Percentiles rank a stretch among this genome's conserved stretches.
These are phyloP conservation scores for Danaus melanippus DNA, from an alignment of 1,140 invertebrate genomes.

Conservation along the genomic window DNA sequence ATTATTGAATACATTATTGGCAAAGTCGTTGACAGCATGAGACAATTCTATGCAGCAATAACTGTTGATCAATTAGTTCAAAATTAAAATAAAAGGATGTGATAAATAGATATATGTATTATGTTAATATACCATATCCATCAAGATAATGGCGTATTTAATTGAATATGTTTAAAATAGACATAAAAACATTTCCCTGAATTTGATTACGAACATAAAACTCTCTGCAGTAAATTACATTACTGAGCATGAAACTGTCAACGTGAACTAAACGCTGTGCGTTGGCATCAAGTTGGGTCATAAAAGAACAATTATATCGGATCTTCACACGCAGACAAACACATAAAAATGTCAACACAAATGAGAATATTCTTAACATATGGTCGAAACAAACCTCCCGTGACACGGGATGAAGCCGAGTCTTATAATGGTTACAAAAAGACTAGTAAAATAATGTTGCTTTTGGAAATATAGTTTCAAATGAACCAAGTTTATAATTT, in stretches of 20 bases:
- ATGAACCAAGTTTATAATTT: too few relatives aligned
- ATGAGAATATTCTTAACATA: conserved; percentile 38
- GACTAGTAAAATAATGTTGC: too few relatives aligned
- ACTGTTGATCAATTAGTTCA: too few relatives aligned
- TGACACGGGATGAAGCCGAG: conserved; percentile 8
- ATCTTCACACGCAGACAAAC: conserved; percentile 43
- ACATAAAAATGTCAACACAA: conserved; percentile 48
- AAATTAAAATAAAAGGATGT: too few relatives aligned
- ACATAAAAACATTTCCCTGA: conserved; percentile 15
- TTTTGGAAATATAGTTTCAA: too few relatives aligned
- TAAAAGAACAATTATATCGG: conserved; percentile 53
- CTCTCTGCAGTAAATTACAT: conserved; percentile 32
- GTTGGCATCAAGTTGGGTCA: conserved; percentile 45
- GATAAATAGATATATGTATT: too few relatives aligned
- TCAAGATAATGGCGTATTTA: too few relatives aligned
- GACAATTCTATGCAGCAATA: too few relatives aligned
- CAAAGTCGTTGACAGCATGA: too few relatives aligned
- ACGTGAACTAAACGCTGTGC: conserved; percentile 36
- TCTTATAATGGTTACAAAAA: conserved; percentile 12
- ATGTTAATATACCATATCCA: too few relatives aligned
- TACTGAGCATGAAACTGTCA: conserved; percentile 43
- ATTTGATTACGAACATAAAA: conserved; percentile 24
- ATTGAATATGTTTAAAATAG: conserved; percentile 5
- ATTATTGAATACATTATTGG: conserved; percentile 18
- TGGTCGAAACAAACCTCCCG: conserved; percentile 21